A percentile compares a stretch with the other conserved stretches of the same genome.
Evolutionary conservation across 2,113 vertebrate species (phyloP).

Genomic region (Mirounga angustirostris): DNA sequence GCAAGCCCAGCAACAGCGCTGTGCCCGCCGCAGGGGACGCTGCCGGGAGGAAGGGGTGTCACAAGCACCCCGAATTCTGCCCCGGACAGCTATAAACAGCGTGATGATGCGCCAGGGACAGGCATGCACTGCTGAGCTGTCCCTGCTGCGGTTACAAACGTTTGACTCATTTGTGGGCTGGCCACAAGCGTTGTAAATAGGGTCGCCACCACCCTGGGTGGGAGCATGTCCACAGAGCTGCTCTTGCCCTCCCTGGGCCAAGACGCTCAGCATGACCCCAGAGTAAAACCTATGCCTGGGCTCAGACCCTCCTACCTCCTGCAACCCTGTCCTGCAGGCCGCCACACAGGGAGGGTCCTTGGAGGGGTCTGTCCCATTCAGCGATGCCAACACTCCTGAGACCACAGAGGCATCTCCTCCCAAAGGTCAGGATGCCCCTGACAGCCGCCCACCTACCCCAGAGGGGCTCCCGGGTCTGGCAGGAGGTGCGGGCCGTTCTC

Average conservation of each 20-base stretch:
- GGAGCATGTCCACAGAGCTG: background rate
- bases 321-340: background rate
- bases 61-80: background rate
- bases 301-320: background rate
- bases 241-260: background rate
- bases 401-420: background rate
- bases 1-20: background rate
- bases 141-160: background rate
- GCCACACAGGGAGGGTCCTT: no score
- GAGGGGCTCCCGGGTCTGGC: background rate
- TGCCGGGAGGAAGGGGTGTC: background rate
- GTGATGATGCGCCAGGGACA: background rate
- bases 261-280: background rate
- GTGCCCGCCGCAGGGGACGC: background rate
- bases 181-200: conserved; percentile 67
- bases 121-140: background rate
- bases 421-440: background rate
- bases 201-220: background rate
- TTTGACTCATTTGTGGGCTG: conserved; percentile 9
- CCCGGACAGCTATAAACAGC: conserved; percentile 65
- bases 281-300: background rate
- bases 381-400: background rate
- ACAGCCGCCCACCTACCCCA: background rate
- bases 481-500: background rate
- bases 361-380: background rate